Conservation (phyloP, 2,888 invertebrate species). For the Andrena minutula region DNA sequence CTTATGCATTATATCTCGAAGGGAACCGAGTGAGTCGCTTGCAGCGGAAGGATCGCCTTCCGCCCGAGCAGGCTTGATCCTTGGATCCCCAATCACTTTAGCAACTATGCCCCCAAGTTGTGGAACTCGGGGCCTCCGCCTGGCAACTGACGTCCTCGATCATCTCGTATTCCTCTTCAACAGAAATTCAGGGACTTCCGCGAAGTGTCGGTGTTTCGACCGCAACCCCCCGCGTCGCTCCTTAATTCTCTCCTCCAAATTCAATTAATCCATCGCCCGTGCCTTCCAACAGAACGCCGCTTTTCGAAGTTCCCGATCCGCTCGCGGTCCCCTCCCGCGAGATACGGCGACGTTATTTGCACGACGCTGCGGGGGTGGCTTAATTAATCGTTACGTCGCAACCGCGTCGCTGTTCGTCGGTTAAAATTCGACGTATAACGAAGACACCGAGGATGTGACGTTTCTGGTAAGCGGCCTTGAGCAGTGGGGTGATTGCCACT, state of each 20-base stretch:
- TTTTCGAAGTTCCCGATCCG: constrained; percentile 21
- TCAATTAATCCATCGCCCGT: constrained; percentile 26
- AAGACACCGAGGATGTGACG: no score
- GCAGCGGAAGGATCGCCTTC: background rate
- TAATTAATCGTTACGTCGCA: constrained; percentile 50
- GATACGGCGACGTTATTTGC: constrained; percentile 17
- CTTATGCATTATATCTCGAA: background rate
- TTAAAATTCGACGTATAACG: no score
- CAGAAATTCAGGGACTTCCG: no score
- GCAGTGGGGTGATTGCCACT: no score
- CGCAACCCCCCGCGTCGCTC: background rate
- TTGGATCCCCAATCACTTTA: background rate
- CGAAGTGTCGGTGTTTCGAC: constrained; percentile 1
- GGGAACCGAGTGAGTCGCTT: background rate
- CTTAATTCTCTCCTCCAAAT: background rate
- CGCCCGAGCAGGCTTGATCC: background rate
- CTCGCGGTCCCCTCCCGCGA: constrained; percentile 2
- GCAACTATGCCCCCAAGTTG: background rate
- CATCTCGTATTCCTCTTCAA: no score
- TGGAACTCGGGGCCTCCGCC: no score
- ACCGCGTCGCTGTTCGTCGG: background rate
- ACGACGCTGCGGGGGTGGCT: constrained; percentile 17
- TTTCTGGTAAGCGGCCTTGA: no score
- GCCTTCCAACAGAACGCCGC: background rate
- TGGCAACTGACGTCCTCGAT: no score